phyloP scores from a whole-genome alignment of 2,113 vertebrate genomes.

The Pelobates fuscus region DNA sequence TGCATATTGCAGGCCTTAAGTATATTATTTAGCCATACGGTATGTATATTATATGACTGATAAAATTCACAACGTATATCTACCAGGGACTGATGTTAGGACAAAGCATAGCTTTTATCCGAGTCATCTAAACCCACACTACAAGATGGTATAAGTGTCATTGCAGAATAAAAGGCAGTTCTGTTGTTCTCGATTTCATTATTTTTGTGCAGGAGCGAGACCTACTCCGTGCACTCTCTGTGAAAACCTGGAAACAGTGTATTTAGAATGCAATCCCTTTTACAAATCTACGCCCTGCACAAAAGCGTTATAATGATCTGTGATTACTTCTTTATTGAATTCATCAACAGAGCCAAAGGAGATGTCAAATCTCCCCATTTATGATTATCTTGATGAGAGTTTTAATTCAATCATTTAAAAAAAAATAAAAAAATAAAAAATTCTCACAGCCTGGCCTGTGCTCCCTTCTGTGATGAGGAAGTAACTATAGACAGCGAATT shows the following conservation, averaged over 20 bases:
- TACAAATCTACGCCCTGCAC: conserved; percentile 73
- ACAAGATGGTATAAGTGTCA: conserved; percentile 26
- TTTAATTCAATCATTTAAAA: conserved; percentile 78
- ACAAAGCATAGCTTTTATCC: too few relatives aligned
- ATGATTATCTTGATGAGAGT: conserved; percentile 94
- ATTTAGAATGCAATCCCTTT: conserved; percentile 73
- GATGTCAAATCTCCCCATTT: conserved; percentile 91
- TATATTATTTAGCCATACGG: too few relatives aligned
- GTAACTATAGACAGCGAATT: conserved; percentile 8
- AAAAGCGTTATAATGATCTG: conserved; percentile 96
- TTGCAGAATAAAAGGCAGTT: conserved; percentile 40
- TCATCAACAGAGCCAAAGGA: conserved; percentile 93
- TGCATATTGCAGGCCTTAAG: too few relatives aligned
- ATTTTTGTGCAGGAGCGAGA: conserved; percentile 20
- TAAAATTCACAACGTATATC: too few relatives aligned
- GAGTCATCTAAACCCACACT: conserved; percentile 8
- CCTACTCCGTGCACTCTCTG: conserved; percentile 54
- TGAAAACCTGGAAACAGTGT: conserved; percentile 63
- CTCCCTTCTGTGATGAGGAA: conserved; percentile 51
- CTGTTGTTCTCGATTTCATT: conserved; percentile 22
- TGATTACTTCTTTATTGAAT: conserved; percentile 99
- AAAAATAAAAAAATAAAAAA: too few relatives aligned
- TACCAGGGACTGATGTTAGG: too few relatives aligned
- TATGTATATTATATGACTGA: too few relatives aligned
- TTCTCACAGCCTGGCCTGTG: conserved; percentile 39